Percentiles rank a stretch among this genome's conserved stretches.
Evolutionary conservation across 53 echinoderm and acorn worm species (phyloP).

Genomic region (Echinometra lucunter): DNA sequence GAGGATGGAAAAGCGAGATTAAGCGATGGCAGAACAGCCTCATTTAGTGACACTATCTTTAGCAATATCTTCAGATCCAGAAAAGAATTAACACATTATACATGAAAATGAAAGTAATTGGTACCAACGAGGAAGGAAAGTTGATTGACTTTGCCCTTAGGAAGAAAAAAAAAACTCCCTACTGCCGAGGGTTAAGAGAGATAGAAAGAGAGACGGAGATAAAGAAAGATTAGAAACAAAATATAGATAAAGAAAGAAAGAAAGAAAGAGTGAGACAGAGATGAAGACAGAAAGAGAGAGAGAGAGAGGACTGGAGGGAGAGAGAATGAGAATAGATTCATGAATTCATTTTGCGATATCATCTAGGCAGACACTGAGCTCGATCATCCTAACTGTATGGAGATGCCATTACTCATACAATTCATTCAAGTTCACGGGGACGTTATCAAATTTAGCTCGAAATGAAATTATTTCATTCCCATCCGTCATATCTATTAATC

Average conservation of each 20-base stretch:
- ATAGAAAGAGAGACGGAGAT: not conserved
- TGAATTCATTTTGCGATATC: constrained; percentile 23
- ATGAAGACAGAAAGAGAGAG: not conserved
- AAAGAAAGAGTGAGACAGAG: not conserved
- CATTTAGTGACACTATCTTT: too few species aligned
- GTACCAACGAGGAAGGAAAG: too few species aligned
- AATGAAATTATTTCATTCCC: constrained; percentile 68
- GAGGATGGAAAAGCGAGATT: too few species aligned
- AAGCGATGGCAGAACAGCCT: too few species aligned
- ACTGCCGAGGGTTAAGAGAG: too few species aligned
- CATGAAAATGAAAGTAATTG: too few species aligned
- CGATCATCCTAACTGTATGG: not conserved
- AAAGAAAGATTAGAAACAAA: too few species aligned
- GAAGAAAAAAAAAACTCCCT: not conserved
- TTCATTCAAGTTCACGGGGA: constrained; percentile 17
- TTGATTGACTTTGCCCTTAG: too few species aligned
- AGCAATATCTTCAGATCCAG: too few species aligned
- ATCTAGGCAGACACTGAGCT: constrained; percentile 28
- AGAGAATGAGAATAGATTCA: not conserved
- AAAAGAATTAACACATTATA: too few species aligned
- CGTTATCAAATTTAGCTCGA: constrained; percentile 51
- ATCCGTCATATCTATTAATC: constrained; percentile 70
- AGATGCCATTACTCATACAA: constrained; percentile 22
- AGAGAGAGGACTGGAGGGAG: not conserved
- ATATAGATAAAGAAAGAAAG: too few species aligned